phyloP scores from a whole-genome alignment of 2,797 vertebrate genomes.

The Tinamus major region DNA sequence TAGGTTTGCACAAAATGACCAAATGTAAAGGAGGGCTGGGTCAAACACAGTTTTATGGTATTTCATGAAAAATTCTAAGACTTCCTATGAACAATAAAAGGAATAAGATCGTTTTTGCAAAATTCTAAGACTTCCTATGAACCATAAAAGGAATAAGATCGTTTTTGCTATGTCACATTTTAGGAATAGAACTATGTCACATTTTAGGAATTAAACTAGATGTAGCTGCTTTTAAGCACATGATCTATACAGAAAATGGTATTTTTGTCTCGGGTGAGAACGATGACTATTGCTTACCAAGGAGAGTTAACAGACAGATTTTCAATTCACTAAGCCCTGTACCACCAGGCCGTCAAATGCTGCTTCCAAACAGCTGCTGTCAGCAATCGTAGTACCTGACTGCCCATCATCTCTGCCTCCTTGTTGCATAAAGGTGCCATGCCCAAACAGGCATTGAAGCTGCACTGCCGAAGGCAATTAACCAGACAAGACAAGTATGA shows the following conservation, averaged over 20 bases:
- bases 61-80: background rate
- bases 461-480: constrained; percentile 69
- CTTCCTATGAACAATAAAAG: background rate
- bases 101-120: background rate
- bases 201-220: background rate
- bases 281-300: background rate
- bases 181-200: background rate
- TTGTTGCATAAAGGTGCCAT: background rate
- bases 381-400: background rate
- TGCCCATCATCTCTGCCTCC: background rate
- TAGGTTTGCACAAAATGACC: background rate
- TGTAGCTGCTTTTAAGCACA: background rate
- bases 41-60: background rate
- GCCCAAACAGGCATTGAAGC: constrained; percentile 30
- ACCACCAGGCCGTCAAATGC: background rate
- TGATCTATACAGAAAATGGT: background rate
- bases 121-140: background rate
- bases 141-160: background rate
- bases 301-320: background rate
- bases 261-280: background rate
- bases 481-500: constrained; percentile 75
- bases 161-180: background rate
- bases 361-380: background rate
- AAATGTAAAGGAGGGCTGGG: background rate
- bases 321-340: background rate